Conservation (phyloP, 2,113 vertebrate species). For the Chaetura pelagica region DNA sequence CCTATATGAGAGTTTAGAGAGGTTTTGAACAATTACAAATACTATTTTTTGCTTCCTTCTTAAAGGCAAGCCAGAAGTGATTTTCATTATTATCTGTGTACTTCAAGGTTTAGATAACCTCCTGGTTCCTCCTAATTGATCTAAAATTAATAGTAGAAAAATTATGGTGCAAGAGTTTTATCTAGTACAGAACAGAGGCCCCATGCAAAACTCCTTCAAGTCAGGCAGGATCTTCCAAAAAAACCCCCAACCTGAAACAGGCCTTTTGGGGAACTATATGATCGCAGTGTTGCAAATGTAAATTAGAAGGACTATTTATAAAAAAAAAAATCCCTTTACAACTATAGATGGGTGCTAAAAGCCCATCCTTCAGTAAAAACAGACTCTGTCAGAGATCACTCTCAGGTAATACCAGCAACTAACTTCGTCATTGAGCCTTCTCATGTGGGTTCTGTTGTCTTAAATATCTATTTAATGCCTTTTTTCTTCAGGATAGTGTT, state of each 20-base stretch:
- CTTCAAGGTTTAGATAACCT: not conserved
- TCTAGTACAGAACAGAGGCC: not conserved
- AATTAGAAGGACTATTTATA: not conserved
- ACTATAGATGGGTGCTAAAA: not conserved
- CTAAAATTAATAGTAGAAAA: not conserved
- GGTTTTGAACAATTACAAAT: not conserved
- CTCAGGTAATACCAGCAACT: not conserved
- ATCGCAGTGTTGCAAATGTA: not conserved
- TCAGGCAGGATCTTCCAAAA: not conserved
- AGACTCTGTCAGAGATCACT: not conserved
- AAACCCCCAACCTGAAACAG: accelerated
- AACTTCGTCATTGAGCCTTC: not conserved
- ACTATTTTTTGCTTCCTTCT: not conserved
- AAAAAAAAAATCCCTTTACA: not conserved
- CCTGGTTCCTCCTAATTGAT: not conserved
- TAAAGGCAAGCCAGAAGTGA: not conserved
- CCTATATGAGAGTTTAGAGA: not conserved
- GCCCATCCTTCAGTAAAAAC: not conserved
- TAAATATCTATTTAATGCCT: not conserved
- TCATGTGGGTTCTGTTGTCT: not conserved
- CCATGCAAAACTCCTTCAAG: not conserved
- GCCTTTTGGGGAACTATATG: not conserved
- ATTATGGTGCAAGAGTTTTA: not conserved
- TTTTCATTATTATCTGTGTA: not conserved
- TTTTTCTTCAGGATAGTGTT: not conserved